Evolutionary conservation across 2,113 vertebrate genomes (phyloP).

Genomic region (Zosterops japonicus): DNA sequence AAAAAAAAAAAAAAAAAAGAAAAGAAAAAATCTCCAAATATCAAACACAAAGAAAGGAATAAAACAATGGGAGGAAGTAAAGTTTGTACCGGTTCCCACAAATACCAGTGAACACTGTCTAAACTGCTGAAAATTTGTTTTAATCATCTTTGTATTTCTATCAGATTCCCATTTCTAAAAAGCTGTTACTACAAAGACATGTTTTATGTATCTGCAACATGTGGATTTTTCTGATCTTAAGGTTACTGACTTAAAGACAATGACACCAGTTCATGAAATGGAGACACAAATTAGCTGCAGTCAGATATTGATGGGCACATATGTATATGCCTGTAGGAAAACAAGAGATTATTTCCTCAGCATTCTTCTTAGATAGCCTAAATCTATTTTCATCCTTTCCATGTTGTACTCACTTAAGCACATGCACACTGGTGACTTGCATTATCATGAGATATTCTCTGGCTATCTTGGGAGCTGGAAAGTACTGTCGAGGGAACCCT

Average conservation of each 20-base stretch:
- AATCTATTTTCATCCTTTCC: constrained; percentile 27
- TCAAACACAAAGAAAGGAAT: background rate
- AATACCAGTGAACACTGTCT: background rate
- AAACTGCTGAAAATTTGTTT: background rate
- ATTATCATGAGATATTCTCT: constrained; percentile 4
- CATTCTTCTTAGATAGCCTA: background rate
- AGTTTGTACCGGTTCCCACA: background rate
- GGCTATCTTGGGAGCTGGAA: constrained; percentile 1
- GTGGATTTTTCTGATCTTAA: background rate
- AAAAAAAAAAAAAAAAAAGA: background rate
- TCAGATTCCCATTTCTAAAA: background rate
- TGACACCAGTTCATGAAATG: background rate
- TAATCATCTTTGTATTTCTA: background rate
- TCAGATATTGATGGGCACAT: background rate
- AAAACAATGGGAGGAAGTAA: background rate
- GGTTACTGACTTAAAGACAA: background rate
- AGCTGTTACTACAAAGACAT: background rate
- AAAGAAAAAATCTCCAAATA: background rate
- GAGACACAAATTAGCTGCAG: background rate
- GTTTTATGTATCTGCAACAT: background rate
- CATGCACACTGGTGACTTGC: background rate
- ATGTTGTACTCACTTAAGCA: background rate
- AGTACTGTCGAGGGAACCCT: background rate
- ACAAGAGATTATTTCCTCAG: background rate
- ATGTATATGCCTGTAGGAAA: background rate